phyloP scores from a whole-genome alignment of 2,888 invertebrate genomes.

The Rugalucina vietnamica region DNA sequence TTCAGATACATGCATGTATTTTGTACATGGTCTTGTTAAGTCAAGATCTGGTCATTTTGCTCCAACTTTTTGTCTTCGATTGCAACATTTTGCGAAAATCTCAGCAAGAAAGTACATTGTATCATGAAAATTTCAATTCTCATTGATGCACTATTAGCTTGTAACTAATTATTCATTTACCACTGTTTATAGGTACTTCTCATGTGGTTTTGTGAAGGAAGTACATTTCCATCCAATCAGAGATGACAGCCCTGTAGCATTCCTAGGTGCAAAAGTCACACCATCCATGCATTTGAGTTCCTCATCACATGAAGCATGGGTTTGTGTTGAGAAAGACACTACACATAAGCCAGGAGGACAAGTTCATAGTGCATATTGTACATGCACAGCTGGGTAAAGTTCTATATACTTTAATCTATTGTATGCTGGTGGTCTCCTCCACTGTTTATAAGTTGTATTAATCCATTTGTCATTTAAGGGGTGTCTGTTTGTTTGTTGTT shows the following conservation, averaged over 20 bases:
- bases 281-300: neutral
- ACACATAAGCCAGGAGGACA: neutral
- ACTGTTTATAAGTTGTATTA: no score
- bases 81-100: no score
- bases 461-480: no score
- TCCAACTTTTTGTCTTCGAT: no score
- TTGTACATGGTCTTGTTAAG: no score
- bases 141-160: neutral
- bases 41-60: no score
- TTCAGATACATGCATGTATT: no score
- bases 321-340: neutral
- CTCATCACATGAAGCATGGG: neutral
- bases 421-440: no score
- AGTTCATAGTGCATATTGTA: conserved; percentile 2
- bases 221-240: conserved; percentile 5
- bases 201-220: conserved; percentile 2
- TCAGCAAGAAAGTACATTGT: neutral
- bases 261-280: neutral
- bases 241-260: neutral
- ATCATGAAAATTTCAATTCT: neutral
- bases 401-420: no score
- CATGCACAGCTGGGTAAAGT: neutral
- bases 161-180: no score
- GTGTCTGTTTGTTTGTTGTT: no score
- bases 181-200: conserved; percentile 4